Base-by-base conservation (phyloP, 2,888 invertebrate genomes). In the Meliscaeva auricollis region DNA sequence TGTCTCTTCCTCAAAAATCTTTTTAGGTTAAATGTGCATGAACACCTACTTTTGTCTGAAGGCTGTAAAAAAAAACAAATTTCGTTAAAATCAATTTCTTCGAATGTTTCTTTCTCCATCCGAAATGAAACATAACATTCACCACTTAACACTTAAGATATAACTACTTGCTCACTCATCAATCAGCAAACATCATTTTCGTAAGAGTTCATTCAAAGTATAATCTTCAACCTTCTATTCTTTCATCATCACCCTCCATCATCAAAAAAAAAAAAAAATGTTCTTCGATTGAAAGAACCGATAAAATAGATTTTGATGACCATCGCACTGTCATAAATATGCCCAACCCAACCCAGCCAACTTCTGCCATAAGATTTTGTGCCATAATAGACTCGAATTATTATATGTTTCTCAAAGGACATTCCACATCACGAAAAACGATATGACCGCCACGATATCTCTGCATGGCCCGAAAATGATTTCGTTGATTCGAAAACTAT, bases 241-340 rank as follows among this genome's bases (percentile, higher is more conserved):
- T 58, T 46, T 9, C 38, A 38, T 48, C 32, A 30, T 66, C 68
- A 78, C 72, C 84, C 84, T 73, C 74, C 26, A 26, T 3, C 13
- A 41, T n/a, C 30, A 26, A 1, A 2, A 13, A 41, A 2, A 1
- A 35, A 26, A 1, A 2, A 13, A 41, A 2, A 1, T 44, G 20
- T 17, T 48, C 15, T 13, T 44, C 56, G 64, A 79, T 60, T 11
- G 32, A 32, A 46, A 60, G 70, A 32, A 26, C 46, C 81, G 85
- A 85, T 85, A 85, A 85, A 85, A 85, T 81, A 56, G 85, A 81
- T 85, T 85, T 85, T 85, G 85, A 85, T 85, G 85, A 73, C 85
- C 81, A 26, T 26, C 26, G n/a, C n/a, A 69, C 50, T 77, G 76
- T 81, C 85, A 85, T 85, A 85, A 85, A 85, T 85, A 76, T 85